Base-by-base conservation (phyloP, 2,113 vertebrate species). In the Pogona vitticeps region DNA sequence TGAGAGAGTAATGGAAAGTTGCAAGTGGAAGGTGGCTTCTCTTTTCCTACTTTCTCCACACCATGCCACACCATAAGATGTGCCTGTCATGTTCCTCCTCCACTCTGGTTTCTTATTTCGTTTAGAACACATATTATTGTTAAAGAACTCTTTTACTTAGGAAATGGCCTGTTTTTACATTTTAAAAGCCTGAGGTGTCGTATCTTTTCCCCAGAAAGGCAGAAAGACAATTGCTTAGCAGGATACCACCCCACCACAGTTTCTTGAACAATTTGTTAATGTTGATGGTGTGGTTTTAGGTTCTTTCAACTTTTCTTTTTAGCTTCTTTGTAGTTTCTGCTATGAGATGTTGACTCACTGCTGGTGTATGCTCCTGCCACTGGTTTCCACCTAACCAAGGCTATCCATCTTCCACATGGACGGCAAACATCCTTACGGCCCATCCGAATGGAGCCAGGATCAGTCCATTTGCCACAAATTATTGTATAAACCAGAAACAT, bases 341-440 rank as follows among this genome's bases (percentile, higher is more conserved):
- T 36, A n/a, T 56, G 56, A 84, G 36, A 52, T 21, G 36, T 61
- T 84, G 82, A 84, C 82, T 83, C 82, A 84, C 33, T 2, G 26
- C 36, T 6, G 70, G 1, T 33, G n/a, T n/a, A n/a, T 40, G 36
- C 71, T 72, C 14, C 23, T 38, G 28, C 68, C 14, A 33, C 13
- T 67, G 2, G n/a, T 38, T 42, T 17, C 33, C 38, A 13, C 71
- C 72, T 23, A 10, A 2, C n/a, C 31, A 2, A 1, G 31, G 18
- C 36, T 31, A 2, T 61, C 59, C 70, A 5, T 38, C 68, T 38
- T 26, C 61, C 7, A 40, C 46, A 52, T 42, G 33, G 2, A 70
- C 21, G 17, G 4, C 5, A 31, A 26, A 7, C 6, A 20, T 36
- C 15, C 13, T 59, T 63, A 42, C 10, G 1, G 59, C 61, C 36